Conservation (phyloP, 2,797 vertebrate genomes). For the Hypotaenidia philippensis region DNA sequence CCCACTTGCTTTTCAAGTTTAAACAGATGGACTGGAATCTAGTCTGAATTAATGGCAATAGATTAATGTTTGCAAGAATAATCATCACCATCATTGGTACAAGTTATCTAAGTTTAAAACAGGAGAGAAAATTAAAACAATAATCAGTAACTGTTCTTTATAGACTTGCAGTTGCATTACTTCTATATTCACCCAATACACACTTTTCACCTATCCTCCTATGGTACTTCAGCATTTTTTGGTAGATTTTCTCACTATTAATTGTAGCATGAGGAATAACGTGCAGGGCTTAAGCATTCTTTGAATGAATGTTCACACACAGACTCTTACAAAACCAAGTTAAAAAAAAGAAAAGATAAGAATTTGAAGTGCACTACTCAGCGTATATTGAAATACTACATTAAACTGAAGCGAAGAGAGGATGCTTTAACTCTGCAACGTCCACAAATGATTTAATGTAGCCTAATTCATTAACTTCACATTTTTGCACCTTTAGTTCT, state of each 20-base stretch:
- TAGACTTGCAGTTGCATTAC: background rate
- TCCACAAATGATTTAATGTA: background rate
- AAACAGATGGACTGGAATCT: background rate
- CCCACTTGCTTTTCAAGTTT: background rate
- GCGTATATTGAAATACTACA: background rate
- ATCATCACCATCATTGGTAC: background rate
- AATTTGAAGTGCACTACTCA: background rate
- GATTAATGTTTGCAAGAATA: background rate
- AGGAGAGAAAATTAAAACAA: background rate
- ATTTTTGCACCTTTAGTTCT: background rate
- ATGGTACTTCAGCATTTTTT: background rate
- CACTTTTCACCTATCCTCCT: background rate
- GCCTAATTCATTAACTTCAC: background rate
- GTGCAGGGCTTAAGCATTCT: background rate
- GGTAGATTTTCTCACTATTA: background rate
- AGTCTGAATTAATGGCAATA: background rate
- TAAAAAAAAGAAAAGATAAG: background rate
- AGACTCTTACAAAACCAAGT: background rate
- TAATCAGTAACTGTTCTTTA: background rate
- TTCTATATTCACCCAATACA: background rate
- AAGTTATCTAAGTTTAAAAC: background rate
- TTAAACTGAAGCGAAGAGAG: background rate
- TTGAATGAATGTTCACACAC: background rate
- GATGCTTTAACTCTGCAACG: background rate
- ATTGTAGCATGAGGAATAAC: background rate